These are phyloP conservation scores for Orthosia gracilis DNA, from an alignment of 2,888 invertebrate species.

Conservation along the genomic window DNA sequence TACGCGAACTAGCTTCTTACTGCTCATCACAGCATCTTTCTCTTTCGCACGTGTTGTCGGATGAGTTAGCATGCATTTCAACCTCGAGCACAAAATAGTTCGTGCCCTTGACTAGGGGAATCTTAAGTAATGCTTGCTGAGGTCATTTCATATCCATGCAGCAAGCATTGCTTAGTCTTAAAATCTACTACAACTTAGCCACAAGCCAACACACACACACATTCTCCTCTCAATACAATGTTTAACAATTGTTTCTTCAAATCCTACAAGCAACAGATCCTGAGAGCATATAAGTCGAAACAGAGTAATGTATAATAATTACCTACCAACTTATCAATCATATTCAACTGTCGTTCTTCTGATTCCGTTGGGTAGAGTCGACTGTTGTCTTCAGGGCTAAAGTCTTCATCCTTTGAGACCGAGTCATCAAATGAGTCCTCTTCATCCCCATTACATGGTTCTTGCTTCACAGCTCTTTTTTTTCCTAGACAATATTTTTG, in stretches of 20 bases:
- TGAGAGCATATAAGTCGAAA: background rate
- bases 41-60: too few relatives aligned
- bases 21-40: too few relatives aligned
- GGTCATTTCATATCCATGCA: too few relatives aligned
- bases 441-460: conserved; percentile 76
- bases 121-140: too few relatives aligned
- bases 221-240: too few relatives aligned
- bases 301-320: conserved; percentile 28
- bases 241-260: background rate
- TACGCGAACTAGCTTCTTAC: too few relatives aligned
- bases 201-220: too few relatives aligned
- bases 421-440: conserved; percentile 71
- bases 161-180: too few relatives aligned
- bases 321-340: conserved; percentile 84
- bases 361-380: conserved; percentile 70
- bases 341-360: conserved; percentile 79
- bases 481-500: conserved; percentile 69
- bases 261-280: background rate
- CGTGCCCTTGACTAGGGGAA: too few relatives aligned
- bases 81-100: too few relatives aligned
- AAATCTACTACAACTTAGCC: too few relatives aligned
- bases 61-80: too few relatives aligned
- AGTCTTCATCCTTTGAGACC: conserved; percentile 72
- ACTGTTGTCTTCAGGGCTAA: conserved; percentile 66
- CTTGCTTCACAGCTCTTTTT: conserved; percentile 77